phyloP scores from a whole-genome alignment of 2,797 vertebrate species.

The Momotus momota region DNA sequence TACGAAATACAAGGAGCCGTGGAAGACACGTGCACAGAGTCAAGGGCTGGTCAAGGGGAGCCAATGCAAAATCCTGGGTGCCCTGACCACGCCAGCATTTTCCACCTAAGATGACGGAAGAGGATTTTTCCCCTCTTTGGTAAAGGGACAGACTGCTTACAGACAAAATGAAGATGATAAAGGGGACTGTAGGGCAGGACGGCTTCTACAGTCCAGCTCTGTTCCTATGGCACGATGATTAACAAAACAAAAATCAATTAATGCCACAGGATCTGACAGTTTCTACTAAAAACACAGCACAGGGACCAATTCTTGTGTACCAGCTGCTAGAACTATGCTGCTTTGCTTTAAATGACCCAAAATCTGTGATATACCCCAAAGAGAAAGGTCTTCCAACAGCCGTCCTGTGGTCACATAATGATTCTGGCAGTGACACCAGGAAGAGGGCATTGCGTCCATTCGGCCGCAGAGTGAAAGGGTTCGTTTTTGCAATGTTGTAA shows the following conservation, averaged over 20 bases:
- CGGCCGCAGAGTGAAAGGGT: rapidly evolving
- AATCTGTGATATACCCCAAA: neutral
- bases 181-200: neutral
- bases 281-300: neutral
- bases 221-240: neutral
- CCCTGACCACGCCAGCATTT: neutral
- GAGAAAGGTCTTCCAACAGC: neutral
- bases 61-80: neutral
- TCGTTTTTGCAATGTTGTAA: neutral
- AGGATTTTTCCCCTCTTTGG: neutral
- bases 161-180: neutral
- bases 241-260: neutral
- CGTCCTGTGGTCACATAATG: neutral
- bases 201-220: neutral
- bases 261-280: neutral
- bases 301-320: neutral
- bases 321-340: neutral
- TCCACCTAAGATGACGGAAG: neutral
- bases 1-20: rapidly evolving
- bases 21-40: neutral
- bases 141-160: neutral
- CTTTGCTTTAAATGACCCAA: neutral
- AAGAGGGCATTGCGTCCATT: neutral
- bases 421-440: neutral
- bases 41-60: neutral